These are phyloP conservation scores for Lytechinus pictus DNA, from an alignment of 35 echinoderm and acorn worm species.

Conservation along the genomic window DNA sequence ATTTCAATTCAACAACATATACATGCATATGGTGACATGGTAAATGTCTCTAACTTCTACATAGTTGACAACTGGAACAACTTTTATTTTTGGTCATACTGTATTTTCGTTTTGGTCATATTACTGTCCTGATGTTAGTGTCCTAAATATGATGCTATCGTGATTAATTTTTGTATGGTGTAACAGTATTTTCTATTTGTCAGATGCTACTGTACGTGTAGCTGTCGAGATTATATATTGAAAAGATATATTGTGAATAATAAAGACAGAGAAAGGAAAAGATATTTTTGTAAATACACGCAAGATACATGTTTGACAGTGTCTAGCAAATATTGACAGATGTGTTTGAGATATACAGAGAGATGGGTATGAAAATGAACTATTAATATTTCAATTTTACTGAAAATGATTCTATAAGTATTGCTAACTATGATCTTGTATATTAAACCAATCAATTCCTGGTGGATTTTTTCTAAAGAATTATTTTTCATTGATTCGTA, in stretches of 20 bases:
- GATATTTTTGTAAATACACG: conserved; percentile 6
- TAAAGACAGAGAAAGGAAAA: background rate
- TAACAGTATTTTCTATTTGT: conserved; percentile 6
- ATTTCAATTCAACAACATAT: too few relatives aligned
- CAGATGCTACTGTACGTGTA: background rate
- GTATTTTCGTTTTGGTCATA: background rate
- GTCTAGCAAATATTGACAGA: background rate
- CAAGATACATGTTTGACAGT: background rate
- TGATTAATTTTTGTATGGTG: background rate
- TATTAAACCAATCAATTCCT: background rate
- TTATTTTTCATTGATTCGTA: background rate
- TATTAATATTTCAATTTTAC: background rate
- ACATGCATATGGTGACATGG: too few relatives aligned
- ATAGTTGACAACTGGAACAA: too few relatives aligned
- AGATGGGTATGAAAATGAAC: background rate
- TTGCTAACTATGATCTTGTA: background rate
- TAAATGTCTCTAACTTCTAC: too few relatives aligned
- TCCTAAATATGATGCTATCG: background rate
- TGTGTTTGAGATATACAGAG: background rate
- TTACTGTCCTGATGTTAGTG: background rate
- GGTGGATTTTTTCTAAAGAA: background rate
- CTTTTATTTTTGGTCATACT: too few relatives aligned
- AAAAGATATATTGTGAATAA: background rate
- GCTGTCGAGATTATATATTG: background rate
- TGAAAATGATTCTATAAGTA: background rate